Evolutionary conservation across 2,797 vertebrate species (phyloP), one percentile per base, ranked within the genome.

Genomic region (Malacoraja senta): DNA sequence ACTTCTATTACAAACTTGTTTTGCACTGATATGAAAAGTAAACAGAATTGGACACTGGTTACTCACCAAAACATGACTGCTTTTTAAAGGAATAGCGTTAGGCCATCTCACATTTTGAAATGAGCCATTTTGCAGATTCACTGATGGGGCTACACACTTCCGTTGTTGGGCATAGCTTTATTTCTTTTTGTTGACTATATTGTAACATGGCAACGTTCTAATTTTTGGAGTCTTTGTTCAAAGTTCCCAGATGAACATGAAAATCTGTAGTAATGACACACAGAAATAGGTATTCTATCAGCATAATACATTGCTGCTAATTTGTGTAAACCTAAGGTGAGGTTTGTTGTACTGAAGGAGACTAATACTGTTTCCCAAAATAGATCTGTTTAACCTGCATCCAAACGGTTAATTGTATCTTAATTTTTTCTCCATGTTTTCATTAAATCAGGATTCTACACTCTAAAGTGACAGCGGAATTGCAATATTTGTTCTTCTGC

Each of bases 11-110:
- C 71, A 92, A 76, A 92, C 90, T 74, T 88, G 15, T 88, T 91
- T 92, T 92, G 90, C 90, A 92, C 90, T 92, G 90, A 92, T 76
- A 15, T 92, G 44, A 29, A 74, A 92, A 72, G 72, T 44, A 74
- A 91, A 72, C 90, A n/a, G 38, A 91, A 91, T 76, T 76, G 10
- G 71, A 19, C 72, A 88, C 72, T 53, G 38, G 38, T 44, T 44
- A 19, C 68, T 92, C 90, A 92, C 71, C 72, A 72, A 92, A 76
- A 58, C 76, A 35, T 76, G 26, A 92, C 24, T 71, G 15, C 21
- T 80, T 24, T 24, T 76, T 8, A 68, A 38, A 68, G 65, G n/a
- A 88, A 88, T 76, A 38, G 58, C 38, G 38, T 74, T 72, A 35
- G 76, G 53, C 26, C 38, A 76, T 74, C 24, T 19, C 71, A 1